phyloP scores from a whole-genome alignment of 2,113 vertebrate genomes.

The Myotis davidii region DNA sequence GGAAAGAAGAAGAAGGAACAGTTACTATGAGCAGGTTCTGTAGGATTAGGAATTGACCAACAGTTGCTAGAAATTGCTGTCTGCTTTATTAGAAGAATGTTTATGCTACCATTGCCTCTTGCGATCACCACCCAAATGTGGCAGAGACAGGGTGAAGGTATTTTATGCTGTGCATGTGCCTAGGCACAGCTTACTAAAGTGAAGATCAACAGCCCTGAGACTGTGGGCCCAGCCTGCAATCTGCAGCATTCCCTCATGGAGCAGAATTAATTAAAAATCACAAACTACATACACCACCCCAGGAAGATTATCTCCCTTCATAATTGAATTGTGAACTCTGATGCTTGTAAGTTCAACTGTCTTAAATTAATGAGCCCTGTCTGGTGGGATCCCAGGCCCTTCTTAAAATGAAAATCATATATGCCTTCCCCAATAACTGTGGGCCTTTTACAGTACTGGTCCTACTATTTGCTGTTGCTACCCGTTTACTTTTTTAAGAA shows the following conservation, averaged over 20 bases:
- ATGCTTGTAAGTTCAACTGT: slow-evolving; percentile 53
- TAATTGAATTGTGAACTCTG: slow-evolving; percentile 74
- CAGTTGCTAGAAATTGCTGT: neutral
- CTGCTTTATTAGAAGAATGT: neutral
- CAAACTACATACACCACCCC: slow-evolving; percentile 23
- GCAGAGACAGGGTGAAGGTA: neutral
- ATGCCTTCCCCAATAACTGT: neutral
- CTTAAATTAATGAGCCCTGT: slow-evolving; percentile 66
- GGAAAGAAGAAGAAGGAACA: accelerated
- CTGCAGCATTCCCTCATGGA: neutral
- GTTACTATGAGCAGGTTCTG: neutral
- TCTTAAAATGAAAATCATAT: neutral
- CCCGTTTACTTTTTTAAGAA: neutral
- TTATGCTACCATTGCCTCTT: neutral
- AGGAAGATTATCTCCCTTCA: slow-evolving; percentile 61
- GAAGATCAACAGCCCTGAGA: neutral
- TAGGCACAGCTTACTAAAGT: neutral
- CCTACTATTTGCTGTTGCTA: accelerated
- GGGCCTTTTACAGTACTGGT: accelerated
- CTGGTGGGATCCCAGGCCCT: slow-evolving; percentile 28
- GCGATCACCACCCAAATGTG: accelerated
- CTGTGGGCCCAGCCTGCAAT: neutral
- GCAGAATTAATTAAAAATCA: slow-evolving; percentile 74
- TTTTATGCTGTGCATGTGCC: accelerated
- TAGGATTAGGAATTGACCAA: neutral